These are phyloP conservation scores for Rhyacichthys aspro DNA, from an alignment of 2,797 vertebrate genomes.

Conservation along the genomic window DNA sequence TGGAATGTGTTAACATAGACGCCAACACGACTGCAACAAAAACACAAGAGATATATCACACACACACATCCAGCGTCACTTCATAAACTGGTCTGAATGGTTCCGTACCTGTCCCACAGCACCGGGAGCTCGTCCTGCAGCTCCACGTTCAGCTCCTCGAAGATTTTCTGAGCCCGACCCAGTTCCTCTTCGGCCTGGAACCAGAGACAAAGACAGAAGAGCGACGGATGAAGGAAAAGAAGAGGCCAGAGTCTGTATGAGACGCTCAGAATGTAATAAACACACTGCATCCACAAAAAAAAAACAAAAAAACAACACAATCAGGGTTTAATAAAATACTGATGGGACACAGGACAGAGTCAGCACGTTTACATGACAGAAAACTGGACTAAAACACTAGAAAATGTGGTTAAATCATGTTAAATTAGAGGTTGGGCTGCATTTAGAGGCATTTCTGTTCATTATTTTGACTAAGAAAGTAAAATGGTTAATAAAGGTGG, in stretches of 20 bases:
- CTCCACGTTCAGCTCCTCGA: slow-evolving; percentile 96
- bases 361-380: background rate
- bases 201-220: slow-evolving; percentile 1
- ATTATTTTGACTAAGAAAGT: no score
- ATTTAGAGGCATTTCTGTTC: no score
- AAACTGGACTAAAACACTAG: no score
- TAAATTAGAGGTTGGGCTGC: no score
- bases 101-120: slow-evolving; percentile 91
- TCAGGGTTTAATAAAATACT: slow-evolving; percentile 54
- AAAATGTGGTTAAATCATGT: no score
- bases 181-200: slow-evolving; percentile 94
- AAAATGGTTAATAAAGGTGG: no score
- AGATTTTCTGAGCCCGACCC: slow-evolving; percentile 95
- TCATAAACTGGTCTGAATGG: no score
- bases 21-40: slow-evolving; percentile 87
- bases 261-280: background rate
- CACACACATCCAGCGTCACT: no score
- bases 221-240: background rate
- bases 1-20: slow-evolving; percentile 98
- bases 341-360: background rate
- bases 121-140: slow-evolving; percentile 94
- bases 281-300: slow-evolving; percentile 33
- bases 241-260: background rate
- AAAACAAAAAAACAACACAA: no score
- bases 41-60: slow-evolving; percentile 9